These are phyloP conservation scores for Hypanus sabinus DNA, from an alignment of 2,113 vertebrate genomes.

Conservation along the genomic window DNA sequence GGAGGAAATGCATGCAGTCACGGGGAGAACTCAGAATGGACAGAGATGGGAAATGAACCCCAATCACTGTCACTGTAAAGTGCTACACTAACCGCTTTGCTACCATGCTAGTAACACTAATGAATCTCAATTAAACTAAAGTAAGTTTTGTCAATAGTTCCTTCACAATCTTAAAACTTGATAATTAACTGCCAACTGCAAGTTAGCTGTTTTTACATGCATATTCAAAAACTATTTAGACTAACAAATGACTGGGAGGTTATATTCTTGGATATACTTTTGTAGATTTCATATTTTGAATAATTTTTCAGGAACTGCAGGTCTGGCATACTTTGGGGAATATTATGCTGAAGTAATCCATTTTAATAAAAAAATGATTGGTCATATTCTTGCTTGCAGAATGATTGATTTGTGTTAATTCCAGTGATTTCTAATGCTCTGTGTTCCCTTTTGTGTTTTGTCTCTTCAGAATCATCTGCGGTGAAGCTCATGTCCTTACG, in stretches of 20 bases:
- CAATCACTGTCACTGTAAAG: too few species aligned
- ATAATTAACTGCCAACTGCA: neutral
- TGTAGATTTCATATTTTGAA: neutral
- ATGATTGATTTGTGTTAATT: neutral
- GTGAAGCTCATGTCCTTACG: constrained; percentile 77
- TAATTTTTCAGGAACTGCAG: neutral
- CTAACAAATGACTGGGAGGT: neutral
- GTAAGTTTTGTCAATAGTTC: neutral
- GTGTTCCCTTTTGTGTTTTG: constrained; percentile 38
- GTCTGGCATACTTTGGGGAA: neutral
- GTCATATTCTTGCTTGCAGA: neutral
- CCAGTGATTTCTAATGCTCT: constrained; percentile 1
- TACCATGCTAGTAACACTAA: neutral
- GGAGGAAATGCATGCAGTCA: too few species aligned
- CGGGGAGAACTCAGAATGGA: too few species aligned
- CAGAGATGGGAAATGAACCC: too few species aligned
- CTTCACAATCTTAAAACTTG: neutral
- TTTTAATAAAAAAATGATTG: neutral
- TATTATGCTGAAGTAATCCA: neutral
- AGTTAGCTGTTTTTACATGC: too few species aligned
- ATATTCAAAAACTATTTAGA: neutral
- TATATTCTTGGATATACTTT: neutral
- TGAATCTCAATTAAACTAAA: too few species aligned
- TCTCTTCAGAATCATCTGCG: constrained; percentile 66
- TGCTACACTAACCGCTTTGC: too few species aligned